A percentile compares a stretch with the other conserved stretches of the same genome.
phyloP scores from a whole-genome alignment of 2,797 vertebrate species.

The Cichlasoma orientale region DNA sequence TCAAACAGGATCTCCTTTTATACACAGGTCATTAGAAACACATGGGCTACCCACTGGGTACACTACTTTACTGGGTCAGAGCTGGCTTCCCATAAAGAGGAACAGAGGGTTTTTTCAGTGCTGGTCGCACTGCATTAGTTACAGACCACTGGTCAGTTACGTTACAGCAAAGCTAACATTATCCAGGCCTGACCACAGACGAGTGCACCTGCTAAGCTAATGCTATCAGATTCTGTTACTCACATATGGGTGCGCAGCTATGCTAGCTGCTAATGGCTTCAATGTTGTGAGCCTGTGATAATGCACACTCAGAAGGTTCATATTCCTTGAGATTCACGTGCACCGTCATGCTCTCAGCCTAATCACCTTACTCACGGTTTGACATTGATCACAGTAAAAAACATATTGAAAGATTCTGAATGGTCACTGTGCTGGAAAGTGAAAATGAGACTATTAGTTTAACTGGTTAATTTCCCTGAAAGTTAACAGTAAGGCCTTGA shows the following conservation, averaged over 20 bases:
- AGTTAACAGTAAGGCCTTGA: background rate
- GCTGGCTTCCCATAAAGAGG: slow-evolving; percentile 61
- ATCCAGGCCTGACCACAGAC: slow-evolving; percentile 60
- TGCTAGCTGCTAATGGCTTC: slow-evolving; percentile 54
- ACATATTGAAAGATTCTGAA: background rate
- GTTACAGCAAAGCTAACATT: slow-evolving; percentile 58
- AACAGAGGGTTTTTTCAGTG: slow-evolving; percentile 65
- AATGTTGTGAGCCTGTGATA: background rate
- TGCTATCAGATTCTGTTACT: slow-evolving; percentile 69
- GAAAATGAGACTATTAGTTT: no score
- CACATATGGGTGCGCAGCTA: slow-evolving; percentile 48
- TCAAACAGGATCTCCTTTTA: slow-evolving; percentile 68
- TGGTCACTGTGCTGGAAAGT: background rate
- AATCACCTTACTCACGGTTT: background rate
- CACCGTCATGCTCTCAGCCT: background rate
- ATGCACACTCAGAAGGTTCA: background rate
- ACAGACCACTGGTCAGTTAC: slow-evolving; percentile 45
- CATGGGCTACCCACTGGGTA: slow-evolving; percentile 55
- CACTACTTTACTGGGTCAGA: slow-evolving; percentile 69
- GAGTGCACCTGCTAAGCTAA: slow-evolving; percentile 65
- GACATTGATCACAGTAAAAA: background rate
- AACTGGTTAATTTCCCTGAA: background rate
- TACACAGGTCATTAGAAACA: slow-evolving; percentile 68
- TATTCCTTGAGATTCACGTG: background rate
- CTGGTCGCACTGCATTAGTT: slow-evolving; percentile 66